phyloP scores from a whole-genome alignment of 2,888 invertebrate genomes.

The Hyles lineata region DNA sequence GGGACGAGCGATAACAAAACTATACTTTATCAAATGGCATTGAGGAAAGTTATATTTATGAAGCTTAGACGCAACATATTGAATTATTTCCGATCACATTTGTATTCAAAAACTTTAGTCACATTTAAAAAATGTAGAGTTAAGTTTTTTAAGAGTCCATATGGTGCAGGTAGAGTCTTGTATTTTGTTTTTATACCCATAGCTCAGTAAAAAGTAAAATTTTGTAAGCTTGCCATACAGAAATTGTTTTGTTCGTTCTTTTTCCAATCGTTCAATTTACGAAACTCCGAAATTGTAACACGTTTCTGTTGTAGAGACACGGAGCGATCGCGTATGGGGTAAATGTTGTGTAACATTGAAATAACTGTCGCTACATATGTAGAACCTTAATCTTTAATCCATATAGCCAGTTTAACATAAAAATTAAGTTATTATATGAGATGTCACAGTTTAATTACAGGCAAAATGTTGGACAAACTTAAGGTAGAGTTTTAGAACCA shows the following conservation, averaged over 20 bases:
- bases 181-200: no score
- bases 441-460: no score
- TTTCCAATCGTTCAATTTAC: constrained; percentile 6
- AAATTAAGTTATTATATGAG: no score
- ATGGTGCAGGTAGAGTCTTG: background rate
- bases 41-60: background rate
- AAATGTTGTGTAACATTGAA: background rate
- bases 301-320: background rate
- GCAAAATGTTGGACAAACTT: no score
- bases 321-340: background rate
- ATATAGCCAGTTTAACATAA: no score
- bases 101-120: no score
- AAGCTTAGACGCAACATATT: background rate
- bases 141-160: background rate
- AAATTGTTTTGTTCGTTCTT: background rate
- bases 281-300: background rate
- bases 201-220: background rate
- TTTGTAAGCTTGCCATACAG: background rate
- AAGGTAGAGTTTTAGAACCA: no score
- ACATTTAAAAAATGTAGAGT: background rate
- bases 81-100: background rate
- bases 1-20: constrained; percentile 37
- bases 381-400: background rate
- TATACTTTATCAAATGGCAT: constrained; percentile 39
- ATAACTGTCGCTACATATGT: background rate